These are phyloP conservation scores for Malacosoma neustria DNA, from an alignment of 2,888 invertebrate species.

Conservation along the genomic window DNA sequence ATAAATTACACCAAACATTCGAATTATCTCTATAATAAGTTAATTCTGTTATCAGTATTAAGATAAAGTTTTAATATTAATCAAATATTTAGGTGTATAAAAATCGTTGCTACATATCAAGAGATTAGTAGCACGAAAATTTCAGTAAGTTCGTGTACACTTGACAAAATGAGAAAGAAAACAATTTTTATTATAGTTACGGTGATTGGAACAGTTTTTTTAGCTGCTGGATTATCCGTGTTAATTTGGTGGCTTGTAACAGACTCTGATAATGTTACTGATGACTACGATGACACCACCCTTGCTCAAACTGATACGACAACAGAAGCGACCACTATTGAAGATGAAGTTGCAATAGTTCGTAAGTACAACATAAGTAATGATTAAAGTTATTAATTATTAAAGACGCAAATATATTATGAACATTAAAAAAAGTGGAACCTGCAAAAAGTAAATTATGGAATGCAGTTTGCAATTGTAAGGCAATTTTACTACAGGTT, in stretches of 20 bases:
- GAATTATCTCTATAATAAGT: background rate
- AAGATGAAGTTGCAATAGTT: conserved; percentile 13
- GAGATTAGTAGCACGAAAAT: background rate
- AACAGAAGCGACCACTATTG: background rate
- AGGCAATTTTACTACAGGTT: too few species aligned
- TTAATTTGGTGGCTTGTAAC: conserved; percentile 39
- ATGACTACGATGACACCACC: conserved; percentile 9
- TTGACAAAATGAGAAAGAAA: conserved; percentile 18
- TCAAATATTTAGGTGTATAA: background rate
- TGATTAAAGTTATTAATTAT: too few species aligned
- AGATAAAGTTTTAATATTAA: background rate
- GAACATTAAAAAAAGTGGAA: too few species aligned
- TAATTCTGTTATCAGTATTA: background rate
- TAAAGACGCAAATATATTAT: too few species aligned
- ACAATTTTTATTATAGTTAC: conserved; percentile 21
- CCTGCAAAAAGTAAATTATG: too few species aligned
- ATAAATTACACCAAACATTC: too few species aligned
- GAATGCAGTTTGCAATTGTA: too few species aligned
- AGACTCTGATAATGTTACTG: conserved; percentile 1
- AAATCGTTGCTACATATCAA: background rate
- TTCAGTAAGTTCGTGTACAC: background rate
- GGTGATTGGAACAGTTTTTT: conserved; percentile 15
- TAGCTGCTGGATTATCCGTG: conserved; percentile 27
- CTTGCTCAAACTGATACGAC: background rate
- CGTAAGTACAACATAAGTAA: conserved; percentile 22